Evolutionary conservation across 2,888 invertebrate species (phyloP).

Genomic region (Cheilosia impressa): DNA sequence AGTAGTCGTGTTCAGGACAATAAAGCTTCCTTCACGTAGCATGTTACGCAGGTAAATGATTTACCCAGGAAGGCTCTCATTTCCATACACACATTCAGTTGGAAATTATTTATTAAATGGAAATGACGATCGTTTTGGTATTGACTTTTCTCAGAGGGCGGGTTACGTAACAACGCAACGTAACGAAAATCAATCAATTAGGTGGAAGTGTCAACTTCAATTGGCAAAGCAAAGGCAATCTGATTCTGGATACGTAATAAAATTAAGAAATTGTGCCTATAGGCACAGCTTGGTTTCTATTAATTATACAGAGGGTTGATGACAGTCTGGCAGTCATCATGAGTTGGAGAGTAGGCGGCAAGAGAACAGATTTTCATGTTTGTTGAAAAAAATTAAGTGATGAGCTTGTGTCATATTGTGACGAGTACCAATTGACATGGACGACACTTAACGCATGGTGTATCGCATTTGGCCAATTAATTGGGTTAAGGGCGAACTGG

Average conservation of each 20-base stretch:
- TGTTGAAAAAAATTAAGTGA: slow-evolving; percentile 9
- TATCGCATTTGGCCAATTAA: slow-evolving; percentile 59
- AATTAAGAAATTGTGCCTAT: slow-evolving; percentile 36
- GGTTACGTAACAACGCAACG: background rate
- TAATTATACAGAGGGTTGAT: slow-evolving; percentile 46
- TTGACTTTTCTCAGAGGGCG: background rate
- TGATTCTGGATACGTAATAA: slow-evolving; percentile 7
- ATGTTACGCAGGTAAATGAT: background rate
- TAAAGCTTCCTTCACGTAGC: slow-evolving; percentile 48
- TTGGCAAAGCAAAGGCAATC: slow-evolving; percentile 23
- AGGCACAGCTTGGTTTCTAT: slow-evolving; percentile 44
- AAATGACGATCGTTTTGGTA: slow-evolving; percentile 26
- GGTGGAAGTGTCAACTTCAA: slow-evolving; percentile 48
- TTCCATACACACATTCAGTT: background rate
- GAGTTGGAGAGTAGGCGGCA: slow-evolving; percentile 50
- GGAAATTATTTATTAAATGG: slow-evolving; percentile 46
- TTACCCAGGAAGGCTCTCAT: background rate
- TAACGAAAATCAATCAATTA: slow-evolving; percentile 59
- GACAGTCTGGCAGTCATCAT: background rate
- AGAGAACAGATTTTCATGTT: slow-evolving; percentile 38
- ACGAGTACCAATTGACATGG: slow-evolving; percentile 54
- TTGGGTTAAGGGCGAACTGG: slow-evolving; percentile 61
- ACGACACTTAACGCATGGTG: slow-evolving; percentile 54
- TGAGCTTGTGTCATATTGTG: slow-evolving; percentile 67
- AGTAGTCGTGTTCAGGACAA: slow-evolving; percentile 8